Percentiles rank a stretch among this genome's conserved stretches.
These are phyloP conservation scores for Nasonia longicornis DNA, from an alignment of 1,140 invertebrate species.

Conservation along the genomic window DNA sequence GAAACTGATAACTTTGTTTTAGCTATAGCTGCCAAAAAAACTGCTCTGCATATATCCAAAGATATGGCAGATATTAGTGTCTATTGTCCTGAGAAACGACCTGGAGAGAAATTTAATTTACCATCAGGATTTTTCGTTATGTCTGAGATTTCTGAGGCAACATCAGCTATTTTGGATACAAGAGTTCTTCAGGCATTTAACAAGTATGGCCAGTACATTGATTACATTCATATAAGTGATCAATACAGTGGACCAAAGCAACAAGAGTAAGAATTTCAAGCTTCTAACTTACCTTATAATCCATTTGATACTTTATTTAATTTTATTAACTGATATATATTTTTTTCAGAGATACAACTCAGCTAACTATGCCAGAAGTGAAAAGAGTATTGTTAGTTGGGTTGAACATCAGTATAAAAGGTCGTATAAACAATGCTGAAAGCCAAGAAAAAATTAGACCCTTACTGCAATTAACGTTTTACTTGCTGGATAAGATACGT, in stretches of 20 bases:
- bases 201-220: conserved; percentile 88
- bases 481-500: conserved; percentile 92
- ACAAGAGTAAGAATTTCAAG: conserved; percentile 79
- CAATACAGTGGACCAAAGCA: conserved; percentile 91
- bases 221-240: conserved; percentile 98
- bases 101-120: conserved; percentile 89
- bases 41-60: conserved; percentile 84
- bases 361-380: conserved; percentile 77
- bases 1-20: conserved; percentile 96
- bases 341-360: conserved; percentile 69
- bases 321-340: conserved; percentile 27
- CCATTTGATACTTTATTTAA: conserved; percentile 7
- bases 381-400: conserved; percentile 87
- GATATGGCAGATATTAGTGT: conserved; percentile 94
- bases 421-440: conserved; percentile 69
- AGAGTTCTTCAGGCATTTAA: conserved; percentile 85
- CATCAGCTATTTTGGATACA: conserved; percentile 84
- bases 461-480: conserved; percentile 89
- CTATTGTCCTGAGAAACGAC: conserved; percentile 91
- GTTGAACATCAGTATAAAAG: conserved; percentile 83
- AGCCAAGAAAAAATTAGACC: conserved; percentile 82
- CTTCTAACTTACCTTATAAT: neutral
- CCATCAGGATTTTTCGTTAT: conserved; percentile 84
- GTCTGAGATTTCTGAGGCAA: conserved; percentile 91
- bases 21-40: conserved; percentile 91